A percentile compares a stretch with the other conserved stretches of the same genome.
Conservation (phyloP, 2,888 invertebrate species). For the Omphaloscelis lunosa region DNA sequence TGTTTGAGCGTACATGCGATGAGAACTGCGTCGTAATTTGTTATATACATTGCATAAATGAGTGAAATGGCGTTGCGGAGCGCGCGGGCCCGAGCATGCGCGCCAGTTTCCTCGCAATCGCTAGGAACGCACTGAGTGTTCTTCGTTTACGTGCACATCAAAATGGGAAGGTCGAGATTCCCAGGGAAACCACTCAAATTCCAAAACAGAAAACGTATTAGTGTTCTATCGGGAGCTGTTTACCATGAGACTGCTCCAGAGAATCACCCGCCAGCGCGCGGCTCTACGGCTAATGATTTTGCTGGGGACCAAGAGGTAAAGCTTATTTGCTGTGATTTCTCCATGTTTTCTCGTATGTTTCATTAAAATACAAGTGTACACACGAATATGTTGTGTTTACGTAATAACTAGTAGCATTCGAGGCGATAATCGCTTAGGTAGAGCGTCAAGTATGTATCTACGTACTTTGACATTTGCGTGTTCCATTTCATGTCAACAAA, state of each 20-base stretch:
- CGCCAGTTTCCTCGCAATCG: slow-evolving; percentile 88
- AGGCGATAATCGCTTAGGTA: slow-evolving; percentile 76
- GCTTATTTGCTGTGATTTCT: slow-evolving; percentile 71
- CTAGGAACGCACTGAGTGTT: slow-evolving; percentile 90
- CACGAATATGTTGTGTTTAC: slow-evolving; percentile 86
- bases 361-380: slow-evolving; percentile 72
- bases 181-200: slow-evolving; percentile 97
- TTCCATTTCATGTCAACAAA: slow-evolving; percentile 83
- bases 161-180: slow-evolving; percentile 96
- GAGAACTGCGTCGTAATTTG: slow-evolving; percentile 90
- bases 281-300: slow-evolving; percentile 86
- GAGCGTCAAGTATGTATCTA: slow-evolving; percentile 72
- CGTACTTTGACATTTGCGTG: slow-evolving; percentile 83
- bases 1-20: slow-evolving; percentile 83
- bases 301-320: slow-evolving; percentile 89
- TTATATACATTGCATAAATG: slow-evolving; percentile 89
- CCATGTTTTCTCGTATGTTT: slow-evolving; percentile 70
- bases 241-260: slow-evolving; percentile 88
- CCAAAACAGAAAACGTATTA: slow-evolving; percentile 96
- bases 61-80: slow-evolving; percentile 90
- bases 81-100: slow-evolving; percentile 91
- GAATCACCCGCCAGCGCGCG: slow-evolving; percentile 86
- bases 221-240: slow-evolving; percentile 93
- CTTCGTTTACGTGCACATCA: slow-evolving; percentile 90
- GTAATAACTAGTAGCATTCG: slow-evolving; percentile 83